These are phyloP conservation scores for Microplitis manilae DNA, from an alignment of 2,888 invertebrate genomes.

Conservation along the genomic window DNA sequence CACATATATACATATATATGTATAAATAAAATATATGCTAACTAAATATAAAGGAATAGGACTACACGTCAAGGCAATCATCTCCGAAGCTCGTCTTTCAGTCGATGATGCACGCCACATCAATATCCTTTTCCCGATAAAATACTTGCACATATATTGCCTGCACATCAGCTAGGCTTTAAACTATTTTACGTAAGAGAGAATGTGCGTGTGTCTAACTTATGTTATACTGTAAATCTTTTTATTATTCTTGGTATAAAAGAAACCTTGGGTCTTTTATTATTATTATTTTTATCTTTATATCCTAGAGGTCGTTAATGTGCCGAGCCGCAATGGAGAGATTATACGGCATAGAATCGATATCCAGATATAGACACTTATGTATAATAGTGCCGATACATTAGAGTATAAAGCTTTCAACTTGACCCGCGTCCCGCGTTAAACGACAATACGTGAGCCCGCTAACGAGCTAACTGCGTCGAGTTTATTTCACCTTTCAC, in stretches of 20 bases:
- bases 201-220: slow-evolving; percentile 32
- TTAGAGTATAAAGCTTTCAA: slow-evolving; percentile 45
- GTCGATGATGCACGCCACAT: slow-evolving; percentile 47
- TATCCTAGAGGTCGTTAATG: slow-evolving; percentile 16
- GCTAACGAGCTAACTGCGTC: slow-evolving; percentile 56
- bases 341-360: slow-evolving; percentile 48
- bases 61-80: slow-evolving; percentile 46
- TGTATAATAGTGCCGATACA: slow-evolving; percentile 10
- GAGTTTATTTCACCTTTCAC: slow-evolving; percentile 51
- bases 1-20: background rate
- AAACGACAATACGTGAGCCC: slow-evolving; percentile 58
- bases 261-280: slow-evolving; percentile 41
- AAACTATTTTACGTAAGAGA: slow-evolving; percentile 50
- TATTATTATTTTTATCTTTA: slow-evolving; percentile 36
- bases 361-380: slow-evolving; percentile 44
- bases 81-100: slow-evolving; percentile 16
- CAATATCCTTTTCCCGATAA: slow-evolving; percentile 50
- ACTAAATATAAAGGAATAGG: background rate
- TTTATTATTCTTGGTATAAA: slow-evolving; percentile 37
- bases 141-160: background rate
- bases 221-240: slow-evolving; percentile 12
- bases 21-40: background rate
- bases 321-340: slow-evolving; percentile 47
- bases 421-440: slow-evolving; percentile 49
- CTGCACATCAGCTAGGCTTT: background rate